Percentiles rank a stretch among this genome's conserved stretches.
phyloP scores from a whole-genome alignment of 1,140 invertebrate genomes.

The Trichonephila inaurata region DNA sequence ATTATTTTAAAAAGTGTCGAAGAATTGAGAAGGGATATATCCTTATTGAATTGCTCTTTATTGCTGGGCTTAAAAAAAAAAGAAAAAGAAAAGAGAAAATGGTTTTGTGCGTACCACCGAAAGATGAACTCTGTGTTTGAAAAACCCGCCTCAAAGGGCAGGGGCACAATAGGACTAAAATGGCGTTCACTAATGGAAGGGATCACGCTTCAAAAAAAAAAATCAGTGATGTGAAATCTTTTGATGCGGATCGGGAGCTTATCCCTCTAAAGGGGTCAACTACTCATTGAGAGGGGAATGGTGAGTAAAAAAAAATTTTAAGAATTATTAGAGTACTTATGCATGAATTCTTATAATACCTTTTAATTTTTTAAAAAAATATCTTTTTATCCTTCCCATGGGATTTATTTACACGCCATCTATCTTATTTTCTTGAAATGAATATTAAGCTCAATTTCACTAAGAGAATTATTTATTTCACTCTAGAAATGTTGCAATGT shows the following conservation, averaged over 20 bases:
- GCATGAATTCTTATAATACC: no score
- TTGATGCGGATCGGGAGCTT: neutral
- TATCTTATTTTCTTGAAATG: no score
- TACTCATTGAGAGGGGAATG: neutral
- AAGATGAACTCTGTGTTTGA: neutral
- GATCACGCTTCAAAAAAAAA: slow-evolving; percentile 41
- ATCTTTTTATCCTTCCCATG: no score
- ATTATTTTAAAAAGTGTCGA: no score
- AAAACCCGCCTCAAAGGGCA: neutral
- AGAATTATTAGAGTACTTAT: no score
- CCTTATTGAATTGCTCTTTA: no score
- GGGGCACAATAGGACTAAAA: neutral
- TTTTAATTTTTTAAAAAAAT: no score
- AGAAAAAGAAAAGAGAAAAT: neutral
- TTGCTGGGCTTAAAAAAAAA: neutral
- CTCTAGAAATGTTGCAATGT: no score
- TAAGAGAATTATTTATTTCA: no score
- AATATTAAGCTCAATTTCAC: no score
- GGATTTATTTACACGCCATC: no score
- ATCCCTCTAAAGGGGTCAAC: neutral
- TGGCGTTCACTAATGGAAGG: slow-evolving; percentile 30
- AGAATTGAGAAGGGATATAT: neutral
- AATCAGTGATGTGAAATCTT: neutral
- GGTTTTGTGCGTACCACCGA: neutral
- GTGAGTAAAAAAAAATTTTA: neutral